Conservation (phyloP, 2,797 vertebrate genomes). For the Cuniculus paca region DNA sequence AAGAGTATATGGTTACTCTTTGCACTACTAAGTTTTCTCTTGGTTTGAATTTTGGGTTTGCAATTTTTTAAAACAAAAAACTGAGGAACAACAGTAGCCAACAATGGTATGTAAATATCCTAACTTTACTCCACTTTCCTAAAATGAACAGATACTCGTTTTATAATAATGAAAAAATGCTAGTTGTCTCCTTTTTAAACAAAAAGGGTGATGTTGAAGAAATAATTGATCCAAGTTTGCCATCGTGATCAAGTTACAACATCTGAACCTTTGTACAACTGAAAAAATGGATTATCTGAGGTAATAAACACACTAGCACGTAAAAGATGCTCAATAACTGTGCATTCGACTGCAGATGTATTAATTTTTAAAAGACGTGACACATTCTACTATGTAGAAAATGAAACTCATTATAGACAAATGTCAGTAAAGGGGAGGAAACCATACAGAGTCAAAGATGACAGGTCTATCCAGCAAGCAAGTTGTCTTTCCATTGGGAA, state of each 20-base stretch:
- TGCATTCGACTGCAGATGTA: not conserved
- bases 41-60: not conserved
- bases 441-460: not conserved
- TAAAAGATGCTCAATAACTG: not conserved
- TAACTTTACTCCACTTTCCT: constrained; percentile 20
- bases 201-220: not conserved
- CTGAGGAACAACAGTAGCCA: not conserved
- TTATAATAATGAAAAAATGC: constrained; percentile 12
- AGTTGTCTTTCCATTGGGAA: not conserved
- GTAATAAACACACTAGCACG: not conserved
- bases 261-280: not conserved
- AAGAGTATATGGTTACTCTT: not conserved
- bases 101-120: not conserved
- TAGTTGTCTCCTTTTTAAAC: constrained; percentile 1
- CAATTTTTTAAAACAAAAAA: not conserved
- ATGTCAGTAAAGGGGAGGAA: not conserved
- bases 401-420: not conserved
- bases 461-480: not conserved
- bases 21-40: not conserved
- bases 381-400: not conserved
- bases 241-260: not conserved
- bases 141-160: constrained; percentile 40
- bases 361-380: not conserved
- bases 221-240: not conserved
- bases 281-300: not conserved